A percentile compares a stretch with the other conserved stretches of the same genome.
phyloP scores from a whole-genome alignment of 2,113 vertebrate species.

The Ginglymostoma cirratum region DNA sequence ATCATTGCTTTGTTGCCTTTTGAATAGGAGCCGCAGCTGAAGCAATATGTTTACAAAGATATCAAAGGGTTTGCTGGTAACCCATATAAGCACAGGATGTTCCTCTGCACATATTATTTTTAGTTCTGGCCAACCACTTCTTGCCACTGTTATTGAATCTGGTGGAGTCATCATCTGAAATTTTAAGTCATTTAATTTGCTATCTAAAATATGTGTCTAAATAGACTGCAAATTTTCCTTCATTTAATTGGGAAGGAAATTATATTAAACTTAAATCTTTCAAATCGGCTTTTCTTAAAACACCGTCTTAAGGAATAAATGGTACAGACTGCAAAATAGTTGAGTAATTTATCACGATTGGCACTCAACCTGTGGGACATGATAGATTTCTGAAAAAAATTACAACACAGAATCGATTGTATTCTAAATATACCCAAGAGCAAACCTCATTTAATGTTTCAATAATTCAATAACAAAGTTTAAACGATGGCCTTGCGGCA shows the following conservation, averaged over 20 bases:
- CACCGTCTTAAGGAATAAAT: neutral
- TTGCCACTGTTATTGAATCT: neutral
- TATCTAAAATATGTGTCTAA: neutral
- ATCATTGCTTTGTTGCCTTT: neutral
- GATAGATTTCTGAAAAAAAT: neutral
- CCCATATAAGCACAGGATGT: neutral
- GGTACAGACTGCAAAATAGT: neutral
- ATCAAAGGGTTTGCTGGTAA: neutral
- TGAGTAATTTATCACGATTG: neutral
- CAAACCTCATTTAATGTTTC: neutral
- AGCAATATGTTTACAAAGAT: neutral
- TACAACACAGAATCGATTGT: neutral
- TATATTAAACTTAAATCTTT: neutral
- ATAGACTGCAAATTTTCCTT: neutral
- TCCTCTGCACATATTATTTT: neutral
- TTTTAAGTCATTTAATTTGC: neutral
- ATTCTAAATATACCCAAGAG: slow-evolving; percentile 25
- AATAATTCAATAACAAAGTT: neutral
- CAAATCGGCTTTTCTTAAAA: neutral
- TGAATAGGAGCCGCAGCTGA: neutral
- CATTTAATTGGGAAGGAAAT: neutral
- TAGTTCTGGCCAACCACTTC: neutral
- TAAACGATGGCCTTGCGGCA: neutral
- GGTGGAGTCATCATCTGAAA: neutral
- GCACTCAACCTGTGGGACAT: slow-evolving; percentile 4